phyloP scores from a whole-genome alignment of 37 sponge, comb jelly and placozoan genomes.

The Axinella damicornis region DNA sequence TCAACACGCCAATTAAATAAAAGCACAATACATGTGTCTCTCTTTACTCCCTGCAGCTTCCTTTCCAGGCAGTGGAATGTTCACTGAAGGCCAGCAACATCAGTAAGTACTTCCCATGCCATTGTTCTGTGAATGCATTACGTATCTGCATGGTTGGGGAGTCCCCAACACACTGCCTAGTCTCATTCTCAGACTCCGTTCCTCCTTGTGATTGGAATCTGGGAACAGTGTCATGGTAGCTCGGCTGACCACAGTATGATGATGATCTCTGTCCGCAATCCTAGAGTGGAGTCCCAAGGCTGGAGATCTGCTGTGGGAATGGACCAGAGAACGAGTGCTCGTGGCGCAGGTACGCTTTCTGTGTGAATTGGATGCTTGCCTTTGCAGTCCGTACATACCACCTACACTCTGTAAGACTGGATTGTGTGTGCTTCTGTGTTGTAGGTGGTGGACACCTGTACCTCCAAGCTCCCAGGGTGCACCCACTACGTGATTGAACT shows the following conservation, averaged over 20 bases:
- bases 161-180: too few species aligned
- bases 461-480: neutral
- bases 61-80: constrained; percentile 55
- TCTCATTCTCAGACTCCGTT: neutral
- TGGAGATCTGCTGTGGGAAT: neutral
- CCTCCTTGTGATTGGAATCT: too few species aligned
- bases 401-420: too few species aligned
- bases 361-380: neutral
- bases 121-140: too few species aligned
- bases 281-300: neutral
- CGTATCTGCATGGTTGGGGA: too few species aligned
- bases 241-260: too few species aligned
- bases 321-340: neutral
- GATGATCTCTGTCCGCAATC: too few species aligned
- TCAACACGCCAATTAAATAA: too few species aligned
- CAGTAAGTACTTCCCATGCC: neutral
- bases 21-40: neutral
- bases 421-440: neutral
- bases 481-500: neutral
- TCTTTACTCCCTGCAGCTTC: constrained; percentile 25
- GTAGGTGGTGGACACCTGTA: neutral
- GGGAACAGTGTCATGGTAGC: too few species aligned
- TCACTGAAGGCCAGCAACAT: neutral
- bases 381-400: too few species aligned
- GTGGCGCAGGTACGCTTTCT: neutral